A percentile compares a stretch with the other conserved stretches of the same genome.
These are phyloP conservation scores for Daubentonia madagascariensis DNA, from an alignment of 2,113 vertebrate species.

Conservation along the genomic window DNA sequence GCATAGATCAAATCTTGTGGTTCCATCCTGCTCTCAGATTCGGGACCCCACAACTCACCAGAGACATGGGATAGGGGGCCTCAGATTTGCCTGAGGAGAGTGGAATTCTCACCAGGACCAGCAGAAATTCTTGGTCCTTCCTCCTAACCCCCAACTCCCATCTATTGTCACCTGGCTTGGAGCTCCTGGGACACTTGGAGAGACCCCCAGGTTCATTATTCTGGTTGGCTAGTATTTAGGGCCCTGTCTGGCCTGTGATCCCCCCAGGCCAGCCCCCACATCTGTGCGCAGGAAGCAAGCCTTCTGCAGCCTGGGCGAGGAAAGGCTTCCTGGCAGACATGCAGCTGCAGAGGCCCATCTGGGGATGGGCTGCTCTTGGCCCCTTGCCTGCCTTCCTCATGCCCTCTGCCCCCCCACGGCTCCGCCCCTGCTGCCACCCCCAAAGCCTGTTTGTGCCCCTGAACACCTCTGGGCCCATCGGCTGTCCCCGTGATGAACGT, in stretches of 20 bases:
- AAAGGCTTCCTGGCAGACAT: background rate
- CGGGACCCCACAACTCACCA: background rate
- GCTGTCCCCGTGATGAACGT: background rate
- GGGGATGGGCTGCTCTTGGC: background rate
- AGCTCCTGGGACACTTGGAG: background rate
- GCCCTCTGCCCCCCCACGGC: background rate
- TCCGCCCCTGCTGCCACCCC: background rate
- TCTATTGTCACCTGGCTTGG: background rate
- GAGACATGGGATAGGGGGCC: too few species aligned
- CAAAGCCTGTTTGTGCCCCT: background rate
- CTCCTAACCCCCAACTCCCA: background rate
- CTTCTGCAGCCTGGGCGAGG: background rate
- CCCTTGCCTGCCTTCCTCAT: background rate
- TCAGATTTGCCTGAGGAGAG: background rate
- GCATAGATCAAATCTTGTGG: background rate
- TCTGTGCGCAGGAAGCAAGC: background rate
- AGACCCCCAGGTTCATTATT: background rate
- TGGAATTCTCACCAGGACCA: background rate
- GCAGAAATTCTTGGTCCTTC: background rate
- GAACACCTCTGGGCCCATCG: background rate
- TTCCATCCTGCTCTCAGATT: background rate
- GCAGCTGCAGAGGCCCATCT: background rate
- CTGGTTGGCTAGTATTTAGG: background rate
- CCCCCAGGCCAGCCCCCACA: background rate
- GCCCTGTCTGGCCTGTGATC: fast-evolving